A percentile compares a stretch with the other conserved stretches of the same genome.
Evolutionary conservation across 2,797 vertebrate species (phyloP).

Genomic region (Phylloscopus collybita): DNA sequence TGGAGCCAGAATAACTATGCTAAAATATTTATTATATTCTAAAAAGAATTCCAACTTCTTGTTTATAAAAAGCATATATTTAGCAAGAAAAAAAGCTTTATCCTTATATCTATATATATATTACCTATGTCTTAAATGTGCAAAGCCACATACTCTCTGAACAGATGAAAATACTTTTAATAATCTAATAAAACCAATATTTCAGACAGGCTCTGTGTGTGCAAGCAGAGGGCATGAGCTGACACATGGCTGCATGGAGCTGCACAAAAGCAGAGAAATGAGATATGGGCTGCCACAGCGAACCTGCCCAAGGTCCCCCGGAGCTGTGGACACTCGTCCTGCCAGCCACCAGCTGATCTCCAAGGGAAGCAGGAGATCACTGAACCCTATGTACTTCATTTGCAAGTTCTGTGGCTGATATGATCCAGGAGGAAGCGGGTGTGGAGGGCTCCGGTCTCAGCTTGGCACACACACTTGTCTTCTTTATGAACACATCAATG

Average conservation of each 20-base stretch:
- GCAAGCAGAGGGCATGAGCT: not conserved
- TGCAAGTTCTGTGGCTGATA: too few relatives aligned
- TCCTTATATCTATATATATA: not conserved
- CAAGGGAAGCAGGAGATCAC: too few relatives aligned
- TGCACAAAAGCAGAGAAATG: not conserved
- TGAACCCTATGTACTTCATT: too few relatives aligned
- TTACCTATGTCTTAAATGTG: not conserved
- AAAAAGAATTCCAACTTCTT: conserved; percentile 26
- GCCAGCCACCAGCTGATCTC: not conserved
- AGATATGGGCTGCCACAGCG: accelerated
- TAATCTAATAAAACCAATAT: not conserved
- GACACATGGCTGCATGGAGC: accelerated
- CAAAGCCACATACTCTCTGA: not conserved
- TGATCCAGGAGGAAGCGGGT: too few relatives aligned
- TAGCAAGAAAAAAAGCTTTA: conserved; percentile 30
- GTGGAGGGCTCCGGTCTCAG: too few relatives aligned
- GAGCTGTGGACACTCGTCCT: accelerated
- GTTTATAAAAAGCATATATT: conserved; percentile 41
- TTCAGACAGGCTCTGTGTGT: not conserved
- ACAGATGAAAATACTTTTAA: not conserved
- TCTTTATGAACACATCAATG: too few relatives aligned
- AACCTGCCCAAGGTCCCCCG: accelerated
- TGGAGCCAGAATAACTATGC: conserved; percentile 70
- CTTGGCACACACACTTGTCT: too few relatives aligned
- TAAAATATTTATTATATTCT: conserved; percentile 71